Evolutionary conservation across 2,888 invertebrate species (phyloP).

Genomic region (Lepetodrilus schrolli): DNA sequence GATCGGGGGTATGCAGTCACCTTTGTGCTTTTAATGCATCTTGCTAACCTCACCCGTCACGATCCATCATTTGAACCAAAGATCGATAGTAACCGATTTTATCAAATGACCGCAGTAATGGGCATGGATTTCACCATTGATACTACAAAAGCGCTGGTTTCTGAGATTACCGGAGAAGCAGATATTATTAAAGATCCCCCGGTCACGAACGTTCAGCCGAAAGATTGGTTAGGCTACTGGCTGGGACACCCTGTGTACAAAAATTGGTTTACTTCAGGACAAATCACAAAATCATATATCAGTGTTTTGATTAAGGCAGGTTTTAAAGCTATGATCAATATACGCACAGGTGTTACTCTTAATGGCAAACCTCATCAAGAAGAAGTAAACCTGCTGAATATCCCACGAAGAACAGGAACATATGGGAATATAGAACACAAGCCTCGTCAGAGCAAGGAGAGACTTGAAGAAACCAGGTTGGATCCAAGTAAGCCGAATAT

Average conservation of each 20-base stretch:
- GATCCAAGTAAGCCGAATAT: conserved; percentile 45
- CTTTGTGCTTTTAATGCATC: conserved; percentile 57
- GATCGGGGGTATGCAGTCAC: conserved; percentile 55
- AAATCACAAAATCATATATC: conserved; percentile 59
- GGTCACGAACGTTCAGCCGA: conserved; percentile 51
- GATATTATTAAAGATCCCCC: conserved; percentile 52
- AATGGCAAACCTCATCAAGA: conserved; percentile 60
- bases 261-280: conserved; percentile 65
- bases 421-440: conserved; percentile 49
- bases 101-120: conserved; percentile 58
- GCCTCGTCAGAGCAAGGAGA: conserved; percentile 52
- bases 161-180: conserved; percentile 59
- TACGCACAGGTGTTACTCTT: conserved; percentile 51
- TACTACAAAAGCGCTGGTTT: conserved; percentile 48
- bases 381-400: conserved; percentile 60
- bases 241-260: conserved; percentile 59
- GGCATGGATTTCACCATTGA: conserved; percentile 61
- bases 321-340: conserved; percentile 60
- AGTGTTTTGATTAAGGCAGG: conserved; percentile 50
- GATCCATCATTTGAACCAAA: no score
- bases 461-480: conserved; percentile 51
- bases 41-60: conserved; percentile 55
- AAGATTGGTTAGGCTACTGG: conserved; percentile 66
- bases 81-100: conserved; percentile 55
- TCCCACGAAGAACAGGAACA: conserved; percentile 55